Base-by-base conservation (phyloP, 1,140 invertebrate species). In the Sinonovacula constricta region DNA sequence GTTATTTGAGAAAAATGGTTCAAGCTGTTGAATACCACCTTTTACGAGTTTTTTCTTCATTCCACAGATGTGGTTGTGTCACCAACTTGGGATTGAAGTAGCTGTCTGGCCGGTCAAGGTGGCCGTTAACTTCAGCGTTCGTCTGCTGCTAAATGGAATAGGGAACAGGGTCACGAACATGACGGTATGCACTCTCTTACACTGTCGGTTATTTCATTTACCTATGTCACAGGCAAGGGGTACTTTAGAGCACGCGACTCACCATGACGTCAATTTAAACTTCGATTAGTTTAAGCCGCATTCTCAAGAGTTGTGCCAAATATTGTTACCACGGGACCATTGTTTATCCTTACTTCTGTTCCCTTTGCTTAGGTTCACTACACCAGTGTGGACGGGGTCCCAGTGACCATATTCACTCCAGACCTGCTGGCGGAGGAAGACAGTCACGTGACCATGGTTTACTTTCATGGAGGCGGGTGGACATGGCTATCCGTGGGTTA, bases 381-480 rank as follows among this genome's bases (percentile, higher is more conserved):
- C 33, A 76, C 72, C 5, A 76, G 39, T 15, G 60, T 76, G 14
- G 72, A 76, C 31, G 36, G 36, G 2, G 66, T 78, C 10, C 75
- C 75, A 14, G 67, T 78, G 39, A 69, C 65, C 3, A 70, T 78
- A 62, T 78, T 78, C 28, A 51, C 49, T 39, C 75, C 75, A 1
- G 75, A 78, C 45, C 36, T 30, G 22, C 15, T 34, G 15, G 14
- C 34, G 18, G 54, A 15, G 5, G 30, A n/a, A 2, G 33, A 26
- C n/a, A 57, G 15, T 0, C 39, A 62, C 22, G 86, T 86, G 12
- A 85, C 81, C 14, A 81, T 89, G 26, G 76, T 89, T 7, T 89
- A 87, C 66, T 83, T 89, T 22, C 88, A 89, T 60, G 88, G 88
- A 0, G 88, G 88, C 3, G 87, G 88, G 5, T 89, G 87, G 87